A percentile compares a stretch with the other conserved stretches of the same genome.
These are phyloP conservation scores for Pseudomyrmex flavicornis DNA, from an alignment of 1,140 invertebrate genomes.

Conservation along the genomic window DNA sequence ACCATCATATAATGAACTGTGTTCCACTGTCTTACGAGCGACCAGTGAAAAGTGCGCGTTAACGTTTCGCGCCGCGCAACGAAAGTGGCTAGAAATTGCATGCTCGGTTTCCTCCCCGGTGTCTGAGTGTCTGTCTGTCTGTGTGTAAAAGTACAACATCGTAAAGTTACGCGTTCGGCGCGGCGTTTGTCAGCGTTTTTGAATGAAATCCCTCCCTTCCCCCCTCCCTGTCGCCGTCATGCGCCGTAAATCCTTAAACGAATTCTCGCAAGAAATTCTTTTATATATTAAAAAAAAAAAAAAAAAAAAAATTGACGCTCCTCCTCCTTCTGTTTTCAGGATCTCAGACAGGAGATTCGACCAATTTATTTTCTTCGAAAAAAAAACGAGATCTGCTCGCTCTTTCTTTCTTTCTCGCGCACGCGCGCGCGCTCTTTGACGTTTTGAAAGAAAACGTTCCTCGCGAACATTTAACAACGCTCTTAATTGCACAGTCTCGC, in stretches of 20 bases:
- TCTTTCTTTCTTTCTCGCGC: too few species aligned
- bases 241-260: neutral
- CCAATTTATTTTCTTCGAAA: too few species aligned
- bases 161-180: neutral
- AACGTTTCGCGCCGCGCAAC: constrained; percentile 45
- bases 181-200: constrained; percentile 4
- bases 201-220: neutral
- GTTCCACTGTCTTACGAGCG: neutral
- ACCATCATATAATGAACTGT: neutral
- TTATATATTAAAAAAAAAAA: too few species aligned
- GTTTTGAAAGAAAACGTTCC: too few species aligned
- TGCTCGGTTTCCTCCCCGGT: constrained; percentile 5
- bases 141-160: neutral
- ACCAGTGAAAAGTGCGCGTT: constrained; percentile 21
- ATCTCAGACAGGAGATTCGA: too few species aligned
- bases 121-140: too few species aligned
- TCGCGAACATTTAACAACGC: too few species aligned
- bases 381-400: too few species aligned
- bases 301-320: too few species aligned
- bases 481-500: too few species aligned
- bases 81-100: constrained; percentile 51
- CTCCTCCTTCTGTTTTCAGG: too few species aligned
- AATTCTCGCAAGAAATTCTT: neutral
- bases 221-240: neutral
- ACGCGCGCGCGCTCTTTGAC: too few species aligned